Percentiles rank a stretch among this genome's conserved stretches.
Conservation (phyloP, 2,888 invertebrate genomes). For the Craniophora ligustri region DNA sequence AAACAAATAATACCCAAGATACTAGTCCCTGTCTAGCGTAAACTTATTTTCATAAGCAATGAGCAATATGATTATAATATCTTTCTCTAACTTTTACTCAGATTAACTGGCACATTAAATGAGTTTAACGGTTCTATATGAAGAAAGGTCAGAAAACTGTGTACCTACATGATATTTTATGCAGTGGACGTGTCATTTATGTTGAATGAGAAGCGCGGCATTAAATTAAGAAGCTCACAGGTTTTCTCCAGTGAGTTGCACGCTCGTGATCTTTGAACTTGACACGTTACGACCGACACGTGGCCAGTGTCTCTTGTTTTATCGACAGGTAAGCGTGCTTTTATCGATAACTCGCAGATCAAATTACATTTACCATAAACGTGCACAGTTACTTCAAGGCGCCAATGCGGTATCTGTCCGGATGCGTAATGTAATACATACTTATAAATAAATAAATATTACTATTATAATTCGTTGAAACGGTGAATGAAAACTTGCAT, state of each 20-base stretch:
- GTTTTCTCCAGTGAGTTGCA: constrained; percentile 1
- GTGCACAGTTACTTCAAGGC: constrained; percentile 1
- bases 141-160: too few relatives aligned
- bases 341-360: constrained; percentile 19
- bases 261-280: constrained; percentile 22
- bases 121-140: too few relatives aligned
- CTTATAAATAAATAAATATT: background rate
- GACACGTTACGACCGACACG: background rate
- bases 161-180: too few relatives aligned
- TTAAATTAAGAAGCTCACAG: background rate
- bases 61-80: too few relatives aligned
- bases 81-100: too few relatives aligned
- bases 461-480: too few relatives aligned
- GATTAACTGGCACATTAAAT: too few relatives aligned
- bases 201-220: background rate
- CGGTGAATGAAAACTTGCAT: too few relatives aligned
- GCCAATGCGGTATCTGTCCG: constrained; percentile 5
- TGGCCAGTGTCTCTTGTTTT: background rate
- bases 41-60: too few relatives aligned
- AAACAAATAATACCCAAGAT: too few relatives aligned
- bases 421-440: background rate
- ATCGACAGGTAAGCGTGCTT: background rate
- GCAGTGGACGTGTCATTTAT: background rate
- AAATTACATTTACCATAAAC: constrained; percentile 3
- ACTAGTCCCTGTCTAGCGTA: too few relatives aligned